Evolutionary conservation across 2,888 invertebrate species (phyloP).

Genomic region (Drosophila suboccidentalis): DNA sequence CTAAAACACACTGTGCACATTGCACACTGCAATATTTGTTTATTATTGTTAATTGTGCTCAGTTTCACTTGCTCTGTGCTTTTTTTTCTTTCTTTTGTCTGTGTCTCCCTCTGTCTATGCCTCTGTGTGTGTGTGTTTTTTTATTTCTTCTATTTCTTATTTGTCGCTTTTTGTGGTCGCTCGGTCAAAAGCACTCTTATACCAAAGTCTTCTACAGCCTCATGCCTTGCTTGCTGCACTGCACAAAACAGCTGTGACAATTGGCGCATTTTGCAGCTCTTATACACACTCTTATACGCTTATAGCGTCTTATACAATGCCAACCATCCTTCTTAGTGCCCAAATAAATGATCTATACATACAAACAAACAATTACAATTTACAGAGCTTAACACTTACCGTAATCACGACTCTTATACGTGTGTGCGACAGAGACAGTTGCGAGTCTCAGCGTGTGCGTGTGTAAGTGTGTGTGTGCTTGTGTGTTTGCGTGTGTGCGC

Average conservation of each 20-base stretch:
- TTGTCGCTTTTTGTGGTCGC: not conserved
- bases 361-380: constrained; percentile 28
- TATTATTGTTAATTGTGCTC: constrained; percentile 29
- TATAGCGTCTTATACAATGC: not conserved
- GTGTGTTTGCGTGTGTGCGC: constrained; percentile 8
- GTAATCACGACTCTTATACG: constrained; percentile 51
- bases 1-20: constrained; percentile 29
- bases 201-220: constrained; percentile 5
- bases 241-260: not conserved
- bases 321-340: constrained; percentile 10
- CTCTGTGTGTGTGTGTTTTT: not conserved
- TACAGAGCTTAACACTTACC: constrained; percentile 41
- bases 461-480: not conserved
- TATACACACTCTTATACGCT: constrained; percentile 33
- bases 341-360: not conserved
- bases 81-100: not conserved
- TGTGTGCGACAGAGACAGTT: constrained; percentile 32
- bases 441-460: constrained; percentile 1
- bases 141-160: not conserved
- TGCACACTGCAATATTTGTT: constrained; percentile 32
- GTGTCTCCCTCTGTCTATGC: not conserved
- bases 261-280: constrained; percentile 17
- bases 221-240: not conserved
- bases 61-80: constrained; percentile 8
- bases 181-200: constrained; percentile 20